These are phyloP conservation scores for Serranus cabrilla DNA, from an alignment of 2,797 vertebrate species.

Conservation along the genomic window DNA sequence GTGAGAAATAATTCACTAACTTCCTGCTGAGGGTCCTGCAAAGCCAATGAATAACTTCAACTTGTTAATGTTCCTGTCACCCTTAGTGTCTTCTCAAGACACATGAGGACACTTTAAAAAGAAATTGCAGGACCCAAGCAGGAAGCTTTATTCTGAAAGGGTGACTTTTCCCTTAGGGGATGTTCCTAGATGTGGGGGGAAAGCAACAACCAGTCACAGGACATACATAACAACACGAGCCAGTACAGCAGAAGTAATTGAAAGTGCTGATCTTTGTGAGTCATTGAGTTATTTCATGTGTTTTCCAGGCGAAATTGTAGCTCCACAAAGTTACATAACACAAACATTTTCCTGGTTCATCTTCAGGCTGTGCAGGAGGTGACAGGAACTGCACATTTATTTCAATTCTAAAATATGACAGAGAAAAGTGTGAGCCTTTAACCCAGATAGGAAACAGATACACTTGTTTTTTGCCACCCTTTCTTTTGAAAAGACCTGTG, in stretches of 20 bases:
- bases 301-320: conserved; percentile 19
- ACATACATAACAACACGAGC: conserved; percentile 1
- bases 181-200: conserved; percentile 18
- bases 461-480: conserved; percentile 1
- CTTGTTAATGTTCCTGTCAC: conserved; percentile 4
- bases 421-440: neutral
- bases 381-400: neutral
- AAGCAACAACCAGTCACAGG: conserved; percentile 12
- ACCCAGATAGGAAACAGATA: neutral
- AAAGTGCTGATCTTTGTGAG: conserved; percentile 32
- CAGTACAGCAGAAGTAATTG: conserved; percentile 21
- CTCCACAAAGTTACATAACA: conserved; percentile 17
- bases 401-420: neutral
- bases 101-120: conserved; percentile 15
- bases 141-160: conserved; percentile 17
- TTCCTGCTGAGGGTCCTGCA: conserved; percentile 35
- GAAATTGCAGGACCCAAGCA: neutral
- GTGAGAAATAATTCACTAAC: conserved; percentile 47
- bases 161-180: conserved; percentile 15
- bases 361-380: conserved; percentile 12
- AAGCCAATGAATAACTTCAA: conserved; percentile 31
- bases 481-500: neutral
- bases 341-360: conserved; percentile 12
- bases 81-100: neutral
- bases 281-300: conserved; percentile 23